Conservation (phyloP, 2,113 vertebrate genomes). For the Corydoras sp. region DNA sequence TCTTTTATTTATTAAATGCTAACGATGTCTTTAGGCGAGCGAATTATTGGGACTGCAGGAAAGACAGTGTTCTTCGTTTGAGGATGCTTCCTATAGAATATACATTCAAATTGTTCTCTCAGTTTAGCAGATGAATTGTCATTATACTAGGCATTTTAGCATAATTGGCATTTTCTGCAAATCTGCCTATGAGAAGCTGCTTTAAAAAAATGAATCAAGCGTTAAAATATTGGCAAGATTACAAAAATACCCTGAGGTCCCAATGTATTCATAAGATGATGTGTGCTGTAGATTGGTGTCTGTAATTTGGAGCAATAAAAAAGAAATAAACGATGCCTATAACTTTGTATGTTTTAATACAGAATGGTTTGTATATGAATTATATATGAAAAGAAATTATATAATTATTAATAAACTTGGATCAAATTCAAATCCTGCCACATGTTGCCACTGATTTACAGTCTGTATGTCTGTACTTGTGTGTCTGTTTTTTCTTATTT, state of each 20-base stretch:
- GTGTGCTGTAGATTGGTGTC: conserved; percentile 9
- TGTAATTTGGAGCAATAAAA: neutral
- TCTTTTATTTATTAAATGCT: conserved; percentile 23
- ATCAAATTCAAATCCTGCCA: neutral
- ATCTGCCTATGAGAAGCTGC: conserved; percentile 11
- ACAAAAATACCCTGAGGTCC: conserved; percentile 10
- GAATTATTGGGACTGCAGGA: conserved; percentile 32
- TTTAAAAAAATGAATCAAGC: conserved; percentile 5
- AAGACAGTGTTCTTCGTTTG: conserved; percentile 30
- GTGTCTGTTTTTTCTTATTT: conserved; percentile 41
- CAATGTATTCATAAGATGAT: conserved; percentile 20
- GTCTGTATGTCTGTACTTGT: conserved; percentile 33
- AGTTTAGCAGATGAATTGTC: conserved; percentile 23
- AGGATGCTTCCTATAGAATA: conserved; percentile 29
- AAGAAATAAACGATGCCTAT: neutral
- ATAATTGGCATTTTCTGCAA: conserved; percentile 30
- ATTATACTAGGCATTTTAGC: conserved; percentile 13
- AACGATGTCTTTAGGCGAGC: conserved; percentile 27
- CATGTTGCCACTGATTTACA: conserved; percentile 38
- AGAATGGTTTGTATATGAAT: too few relatives aligned
- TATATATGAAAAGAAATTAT: too few relatives aligned
- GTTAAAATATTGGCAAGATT: conserved; percentile 10
- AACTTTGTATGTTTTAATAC: neutral
- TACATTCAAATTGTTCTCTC: conserved; percentile 17
- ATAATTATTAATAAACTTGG: neutral